Evolutionary conservation across 2,113 vertebrate species (phyloP).

Genomic region (Dendropsophus ebraccatus): DNA sequence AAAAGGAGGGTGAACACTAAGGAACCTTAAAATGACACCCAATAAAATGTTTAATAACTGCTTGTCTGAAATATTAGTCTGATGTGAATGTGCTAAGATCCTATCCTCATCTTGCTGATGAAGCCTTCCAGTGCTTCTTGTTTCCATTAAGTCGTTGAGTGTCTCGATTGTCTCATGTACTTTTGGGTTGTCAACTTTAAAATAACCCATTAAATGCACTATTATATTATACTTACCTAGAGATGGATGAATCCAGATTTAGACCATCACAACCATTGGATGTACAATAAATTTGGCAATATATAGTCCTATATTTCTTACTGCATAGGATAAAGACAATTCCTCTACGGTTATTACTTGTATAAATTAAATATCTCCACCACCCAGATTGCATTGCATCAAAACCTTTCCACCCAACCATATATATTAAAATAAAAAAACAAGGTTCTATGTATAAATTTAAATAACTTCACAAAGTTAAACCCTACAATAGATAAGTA

Average conservation of each 20-base stretch:
- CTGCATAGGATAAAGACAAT: too few relatives aligned
- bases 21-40: not conserved
- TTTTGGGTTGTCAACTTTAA: not conserved
- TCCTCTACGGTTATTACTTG: too few relatives aligned
- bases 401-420: too few relatives aligned
- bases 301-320: not conserved
- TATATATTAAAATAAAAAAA: too few relatives aligned
- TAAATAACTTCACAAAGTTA: too few relatives aligned
- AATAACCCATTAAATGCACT: not conserved
- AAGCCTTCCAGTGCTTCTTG: not conserved
- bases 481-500: too few relatives aligned
- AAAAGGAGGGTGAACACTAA: not conserved
- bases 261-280: not conserved
- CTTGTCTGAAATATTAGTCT: too few relatives aligned
- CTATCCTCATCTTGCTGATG: not conserved
- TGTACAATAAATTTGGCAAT: not conserved
- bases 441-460: too few relatives aligned
- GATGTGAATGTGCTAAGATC: slow-evolving; percentile 18
- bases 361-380: too few relatives aligned
- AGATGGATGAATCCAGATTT: too few relatives aligned
- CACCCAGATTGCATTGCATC: too few relatives aligned
- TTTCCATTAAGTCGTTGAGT: not conserved
- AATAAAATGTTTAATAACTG: not conserved
- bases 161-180: not conserved
- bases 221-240: not conserved